phyloP scores from a whole-genome alignment of 2,888 invertebrate genomes.

The Hypomecis punctinalis region DNA sequence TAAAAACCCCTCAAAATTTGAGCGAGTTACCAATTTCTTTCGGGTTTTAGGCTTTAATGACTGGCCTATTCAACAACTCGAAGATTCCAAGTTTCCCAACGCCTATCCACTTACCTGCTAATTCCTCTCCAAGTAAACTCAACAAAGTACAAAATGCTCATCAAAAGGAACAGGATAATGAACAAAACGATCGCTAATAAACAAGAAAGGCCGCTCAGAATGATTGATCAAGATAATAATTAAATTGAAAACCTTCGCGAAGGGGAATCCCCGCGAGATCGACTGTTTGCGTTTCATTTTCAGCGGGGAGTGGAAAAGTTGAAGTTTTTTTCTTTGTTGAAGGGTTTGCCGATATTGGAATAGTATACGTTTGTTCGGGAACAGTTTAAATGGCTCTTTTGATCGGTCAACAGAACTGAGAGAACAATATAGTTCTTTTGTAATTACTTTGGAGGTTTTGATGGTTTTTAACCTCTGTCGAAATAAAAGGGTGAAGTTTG shows the following conservation, averaged over 20 bases:
- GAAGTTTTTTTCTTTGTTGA: background rate
- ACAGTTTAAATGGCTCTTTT: background rate
- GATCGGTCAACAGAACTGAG: background rate
- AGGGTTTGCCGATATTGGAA: background rate
- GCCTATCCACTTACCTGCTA: background rate
- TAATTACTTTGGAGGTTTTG: no score
- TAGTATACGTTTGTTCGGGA: background rate
- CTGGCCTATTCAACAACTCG: no score
- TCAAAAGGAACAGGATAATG: constrained; percentile 9
- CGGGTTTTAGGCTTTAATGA: no score
- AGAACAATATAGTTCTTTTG: background rate
- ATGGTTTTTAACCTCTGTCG: no score
- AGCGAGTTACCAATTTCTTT: no score
- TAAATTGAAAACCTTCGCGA: constrained; percentile 21
- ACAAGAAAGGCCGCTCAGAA: constrained; percentile 1
- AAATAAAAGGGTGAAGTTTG: no score
- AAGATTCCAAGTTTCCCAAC: background rate
- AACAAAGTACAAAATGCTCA: constrained; percentile 14
- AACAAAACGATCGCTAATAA: constrained; percentile 14
- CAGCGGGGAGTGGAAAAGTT: constrained; percentile 6
- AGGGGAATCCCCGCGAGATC: background rate
- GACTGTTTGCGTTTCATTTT: constrained; percentile 24
- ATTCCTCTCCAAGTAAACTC: constrained; percentile 2
- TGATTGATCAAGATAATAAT: constrained; percentile 30
- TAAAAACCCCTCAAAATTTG: no score